Evolutionary conservation across 2,888 invertebrate genomes (phyloP), one percentile per base, ranked within the genome.

Genomic region (Adelphocoris suturalis): DNA sequence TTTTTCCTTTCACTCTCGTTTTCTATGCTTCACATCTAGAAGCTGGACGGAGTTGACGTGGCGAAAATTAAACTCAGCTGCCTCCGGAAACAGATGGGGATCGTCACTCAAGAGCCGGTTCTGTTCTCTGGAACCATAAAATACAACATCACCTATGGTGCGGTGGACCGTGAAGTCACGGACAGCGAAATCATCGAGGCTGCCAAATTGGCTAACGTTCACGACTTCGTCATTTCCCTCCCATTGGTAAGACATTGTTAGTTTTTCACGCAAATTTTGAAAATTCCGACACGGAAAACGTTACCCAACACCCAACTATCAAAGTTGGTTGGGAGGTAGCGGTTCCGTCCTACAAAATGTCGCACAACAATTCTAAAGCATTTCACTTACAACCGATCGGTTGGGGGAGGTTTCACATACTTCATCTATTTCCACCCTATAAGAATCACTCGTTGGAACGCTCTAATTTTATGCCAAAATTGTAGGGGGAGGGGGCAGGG

Each of bases 1-100:
- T n/a, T n/a, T n/a, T n/a, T n/a, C n/a, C n/a, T n/a, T n/a, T n/a
- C n/a, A n/a, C n/a, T n/a, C n/a, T n/a, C n/a, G n/a, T n/a, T n/a
- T 37, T 37, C 3, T 37, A 37, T 37, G 37, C 7, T 37, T 37
- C 37, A 52, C 11, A 14, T 52, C 86, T 55, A 92, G 92, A 91
- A 91, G 81, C 81, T 92, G 0, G 92, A 92, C 86, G 91, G 91
- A 12, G 76, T 90, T 0, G 91, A 92, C 90, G 91, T 92, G 48
- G 92, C 93, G 0, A 95, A 95, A 90, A 94, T 97, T 92, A 96
- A 97, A 0, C 92, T 97, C 19, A 92, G 94, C 0, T 95, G 95
- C 82, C 93, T 97, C 12, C 95, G 99, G 90, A 95, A 95, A 68
- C 96, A 97, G 91, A 95, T 99, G 90, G 98, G 98, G 5, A 96